These are phyloP conservation scores for Sebastes vulpes DNA, from an alignment of 2,797 vertebrate species.

Conservation along the genomic window DNA sequence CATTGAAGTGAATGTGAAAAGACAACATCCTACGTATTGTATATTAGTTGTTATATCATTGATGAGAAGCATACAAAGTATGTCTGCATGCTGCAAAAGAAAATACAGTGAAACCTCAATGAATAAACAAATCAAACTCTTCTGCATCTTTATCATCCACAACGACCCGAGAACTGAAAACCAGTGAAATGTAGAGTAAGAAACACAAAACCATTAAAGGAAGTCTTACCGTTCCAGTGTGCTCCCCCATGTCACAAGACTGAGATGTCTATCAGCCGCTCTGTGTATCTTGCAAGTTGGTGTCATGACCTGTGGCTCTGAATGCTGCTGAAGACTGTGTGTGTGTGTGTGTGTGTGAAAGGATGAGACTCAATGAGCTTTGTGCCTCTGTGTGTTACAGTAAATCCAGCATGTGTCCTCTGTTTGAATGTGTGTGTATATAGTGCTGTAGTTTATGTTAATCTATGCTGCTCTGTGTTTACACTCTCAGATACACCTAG, in stretches of 20 bases:
- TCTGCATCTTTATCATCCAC: neutral
- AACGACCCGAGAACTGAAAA: neutral
- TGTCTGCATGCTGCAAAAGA: neutral
- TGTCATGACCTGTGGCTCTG: conserved; percentile 55
- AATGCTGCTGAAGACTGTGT: neutral
- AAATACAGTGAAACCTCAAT: neutral
- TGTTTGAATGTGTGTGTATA: conserved; percentile 35
- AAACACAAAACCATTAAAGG: neutral
- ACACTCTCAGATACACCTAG: conserved; percentile 15
- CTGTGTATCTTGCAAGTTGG: conserved; percentile 31
- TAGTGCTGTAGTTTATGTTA: conserved; percentile 26
- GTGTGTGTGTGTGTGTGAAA: conserved; percentile 13
- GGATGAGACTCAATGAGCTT: neutral
- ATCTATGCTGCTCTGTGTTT: conserved; percentile 33
- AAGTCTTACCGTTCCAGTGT: conserved; percentile 54
- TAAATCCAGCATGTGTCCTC: conserved; percentile 43
- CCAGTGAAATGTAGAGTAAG: neutral
- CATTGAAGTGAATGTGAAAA: neutral
- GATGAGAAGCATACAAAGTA: neutral
- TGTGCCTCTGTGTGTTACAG: conserved; percentile 1
- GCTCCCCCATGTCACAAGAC: conserved; percentile 35
- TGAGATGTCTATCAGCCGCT: conserved; percentile 47
- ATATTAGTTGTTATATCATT: neutral
- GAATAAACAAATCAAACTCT: neutral
- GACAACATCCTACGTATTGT: neutral